Evolutionary conservation across 1,140 invertebrate genomes (phyloP).

Genomic region (Drosophila nigromelanica): DNA sequence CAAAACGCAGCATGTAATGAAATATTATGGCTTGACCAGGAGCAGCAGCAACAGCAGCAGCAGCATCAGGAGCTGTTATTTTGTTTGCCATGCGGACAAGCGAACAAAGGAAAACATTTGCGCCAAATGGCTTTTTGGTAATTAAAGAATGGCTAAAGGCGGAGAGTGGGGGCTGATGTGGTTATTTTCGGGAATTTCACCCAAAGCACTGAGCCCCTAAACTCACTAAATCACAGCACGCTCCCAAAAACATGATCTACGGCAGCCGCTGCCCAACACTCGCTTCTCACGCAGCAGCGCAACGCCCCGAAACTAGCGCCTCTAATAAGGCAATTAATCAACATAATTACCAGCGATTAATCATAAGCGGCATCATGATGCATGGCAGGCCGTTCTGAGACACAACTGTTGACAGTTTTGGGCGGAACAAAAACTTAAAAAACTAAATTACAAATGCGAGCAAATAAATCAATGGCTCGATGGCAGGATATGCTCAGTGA

Average conservation of each 20-base stretch:
- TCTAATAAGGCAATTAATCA: slow-evolving; percentile 83
- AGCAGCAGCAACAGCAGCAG: slow-evolving; percentile 1
- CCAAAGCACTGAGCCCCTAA: neutral
- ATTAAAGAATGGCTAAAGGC: slow-evolving; percentile 58
- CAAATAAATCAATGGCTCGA: slow-evolving; percentile 71
- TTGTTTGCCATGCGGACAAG: slow-evolving; percentile 58
- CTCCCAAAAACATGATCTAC: slow-evolving; percentile 63
- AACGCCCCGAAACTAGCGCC: slow-evolving; percentile 28
- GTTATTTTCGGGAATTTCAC: slow-evolving; percentile 54
- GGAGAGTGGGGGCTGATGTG: slow-evolving; percentile 10
- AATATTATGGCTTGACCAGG: slow-evolving; percentile 74
- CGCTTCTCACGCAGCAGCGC: slow-evolving; percentile 57
- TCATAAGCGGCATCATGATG: slow-evolving; percentile 57
- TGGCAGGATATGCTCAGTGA: slow-evolving; percentile 59
- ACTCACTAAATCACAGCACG: slow-evolving; percentile 56
- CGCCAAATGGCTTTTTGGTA: slow-evolving; percentile 72
- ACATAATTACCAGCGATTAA: slow-evolving; percentile 83
- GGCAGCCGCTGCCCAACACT: slow-evolving; percentile 34
- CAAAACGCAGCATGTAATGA: slow-evolving; percentile 62
- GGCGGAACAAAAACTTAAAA: slow-evolving; percentile 48
- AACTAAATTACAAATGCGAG: slow-evolving; percentile 60
- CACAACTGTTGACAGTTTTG: slow-evolving; percentile 68
- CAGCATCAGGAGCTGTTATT: slow-evolving; percentile 14
- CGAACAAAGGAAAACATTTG: slow-evolving; percentile 76
- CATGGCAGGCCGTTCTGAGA: slow-evolving; percentile 19